These are phyloP conservation scores for Holothuria leucospilota DNA, from an alignment of 53 echinoderm and acorn worm genomes.

Conservation along the genomic window DNA sequence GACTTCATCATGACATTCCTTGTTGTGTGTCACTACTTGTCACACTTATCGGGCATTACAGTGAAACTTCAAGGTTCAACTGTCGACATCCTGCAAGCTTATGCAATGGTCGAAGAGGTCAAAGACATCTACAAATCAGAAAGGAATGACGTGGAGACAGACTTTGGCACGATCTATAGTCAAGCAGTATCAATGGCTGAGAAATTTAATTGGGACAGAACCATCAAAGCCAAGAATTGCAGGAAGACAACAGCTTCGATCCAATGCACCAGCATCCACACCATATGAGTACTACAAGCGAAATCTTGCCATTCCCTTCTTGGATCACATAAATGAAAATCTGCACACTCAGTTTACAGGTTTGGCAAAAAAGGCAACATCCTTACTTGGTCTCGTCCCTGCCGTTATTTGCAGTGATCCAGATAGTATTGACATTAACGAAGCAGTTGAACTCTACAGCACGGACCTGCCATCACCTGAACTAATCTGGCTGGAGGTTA, in stretches of 20 bases:
- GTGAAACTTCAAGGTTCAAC: no score
- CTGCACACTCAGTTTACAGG: background rate
- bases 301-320: background rate
- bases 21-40: slow-evolving; percentile 6
- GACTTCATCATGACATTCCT: slow-evolving; percentile 32
- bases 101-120: background rate
- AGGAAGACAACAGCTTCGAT: background rate
- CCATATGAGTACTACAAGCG: background rate
- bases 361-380: background rate
- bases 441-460: no score
- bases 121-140: slow-evolving; percentile 1
- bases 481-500: no score
- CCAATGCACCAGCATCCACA: background rate
- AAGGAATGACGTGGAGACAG: background rate
- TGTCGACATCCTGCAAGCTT: background rate
- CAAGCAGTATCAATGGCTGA: no score
- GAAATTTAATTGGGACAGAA: no score
- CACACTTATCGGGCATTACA: slow-evolving; percentile 30
- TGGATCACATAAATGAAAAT: background rate
- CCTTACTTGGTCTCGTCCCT: background rate
- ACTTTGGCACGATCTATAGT: slow-evolving; percentile 2
- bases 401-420: no score
- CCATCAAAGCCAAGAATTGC: background rate
- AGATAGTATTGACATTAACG: no score
- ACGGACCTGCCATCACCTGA: no score